Base-by-base conservation (phyloP, 2,797 vertebrate genomes). In the Carapus acus region DNA sequence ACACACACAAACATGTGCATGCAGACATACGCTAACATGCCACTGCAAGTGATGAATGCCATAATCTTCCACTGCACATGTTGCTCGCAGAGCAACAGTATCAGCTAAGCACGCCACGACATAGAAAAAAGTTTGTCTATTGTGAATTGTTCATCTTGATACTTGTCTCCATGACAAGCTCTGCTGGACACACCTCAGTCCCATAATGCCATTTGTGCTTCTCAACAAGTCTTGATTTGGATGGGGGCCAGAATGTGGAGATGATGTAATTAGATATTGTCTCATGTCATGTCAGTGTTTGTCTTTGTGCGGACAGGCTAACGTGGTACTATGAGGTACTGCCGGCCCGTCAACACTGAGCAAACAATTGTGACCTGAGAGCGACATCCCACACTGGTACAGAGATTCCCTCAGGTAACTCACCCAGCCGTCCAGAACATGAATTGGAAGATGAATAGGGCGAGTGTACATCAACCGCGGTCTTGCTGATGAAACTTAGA, bases 251-350 rank as follows among this genome's bases (percentile, higher is more conserved):
- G n/a, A 36, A n/a, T 34, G 40, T 45, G 41, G 43, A 43, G 59
- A 54, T 69, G 46, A 82, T 68, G 60, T 76, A 74, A 77, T 39
- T 13, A 39, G 42, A 55, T 52, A 69, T 65, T 67, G 65, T 76
- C 48, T 50, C 36, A 43, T 34, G 21, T 15, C 6, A 27, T 44
- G 45, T 23, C 56, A 54, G 37, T 33, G 31, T 33, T 27, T 22
- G 51, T 34, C 39, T 67, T 46, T 65, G 8, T 36, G 47, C 42
- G 67, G 49, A 70, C 58, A 27, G 23, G 41, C 53, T 43, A 24
- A 41, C 48, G 58, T 68, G 40, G 51, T 34, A 58, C 55, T 37
- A 52, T 41, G 61, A 73, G 62, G 34, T 43, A 54, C 23, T 39
- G 51, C 56, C 27, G 24, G 23, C 21, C 38, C 17, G 44, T 62